Base-by-base conservation (phyloP, 2,113 vertebrate species). In the Tinamus guttatus region DNA sequence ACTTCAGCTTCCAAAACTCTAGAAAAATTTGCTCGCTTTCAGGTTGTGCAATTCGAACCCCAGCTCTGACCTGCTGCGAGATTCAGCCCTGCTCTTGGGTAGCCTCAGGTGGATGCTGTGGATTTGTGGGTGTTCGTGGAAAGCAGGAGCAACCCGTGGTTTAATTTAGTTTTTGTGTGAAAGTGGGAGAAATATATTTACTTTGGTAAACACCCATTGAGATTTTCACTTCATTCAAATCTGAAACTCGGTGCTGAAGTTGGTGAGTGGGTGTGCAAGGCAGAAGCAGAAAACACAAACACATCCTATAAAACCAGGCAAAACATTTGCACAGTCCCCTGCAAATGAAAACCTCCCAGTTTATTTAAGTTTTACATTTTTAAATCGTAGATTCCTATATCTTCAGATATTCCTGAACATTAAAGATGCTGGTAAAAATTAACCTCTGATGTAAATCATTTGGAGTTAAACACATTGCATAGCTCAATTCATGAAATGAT, bases 181-280 rank as follows among this genome's bases (percentile, higher is more conserved):
- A 94, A 93, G 85, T 87, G 76, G 71, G 89, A 93, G 92, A 90
- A 94, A 73, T 28, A 68, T 30, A 92, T 84, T 67, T 85, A 81
- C 81, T 94, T 92, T 94, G 92, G 96, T 93, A 94, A 95, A 95
- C 95, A 76, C 93, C 93, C 95, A 97, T 96, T 96, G 95, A 95
- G 93, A 83, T 96, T 97, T 96, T 87, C 89, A 77, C 85, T 96
- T 90, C 95, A 96, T 97, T 96, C 95, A 95, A 90, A 96, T 69
- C 86, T 70, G 82, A 74, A 9, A 12, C 14, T 34, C 81, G 11
- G 83, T 25, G 13, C 88, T 52, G 11, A 60, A 93, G 88, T 96
- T 92, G 90, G 90, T 76, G 95, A 90, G 96, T 96, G 95, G 94
- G 95, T 96, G 95, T 96, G 93, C 91, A 92, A 96, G 71, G 74